Evolutionary conservation across 2,113 vertebrate species (phyloP), one percentile per base, ranked within the genome.

Genomic region (Corythoichthys intestinalis): DNA sequence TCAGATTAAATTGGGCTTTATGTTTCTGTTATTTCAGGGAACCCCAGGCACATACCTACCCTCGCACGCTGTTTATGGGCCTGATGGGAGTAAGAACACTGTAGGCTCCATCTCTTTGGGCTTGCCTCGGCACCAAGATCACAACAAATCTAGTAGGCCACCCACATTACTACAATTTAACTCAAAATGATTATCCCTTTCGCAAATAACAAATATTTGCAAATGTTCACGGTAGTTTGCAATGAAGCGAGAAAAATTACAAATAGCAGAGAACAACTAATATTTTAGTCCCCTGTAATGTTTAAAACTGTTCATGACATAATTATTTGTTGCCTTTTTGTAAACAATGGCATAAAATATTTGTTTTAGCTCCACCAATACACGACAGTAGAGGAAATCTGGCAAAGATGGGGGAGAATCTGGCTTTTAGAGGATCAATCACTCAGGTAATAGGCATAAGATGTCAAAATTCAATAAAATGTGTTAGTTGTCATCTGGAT

Each of bases 41-140:
- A 97, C 96, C 76, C 96, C 97, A 75, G 96, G 96, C 75, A 96
- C 96, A 64, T 99, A 99, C 62, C 89, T 98, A 85, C 93, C 96
- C 13, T 95, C 97, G 70, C 94, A 98, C 77, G 84, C 92, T 39
- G 86, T 95, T 65, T 99, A 96, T 4, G 79, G 92, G 58, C 94
- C 93, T 83, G 97, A 99, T 71, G 82, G 93, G 54, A 88, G 92
- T 37, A 99, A 98, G 86, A 94, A 93, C 44, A 90, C 94, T 1
- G 95, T 95, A 71, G 96, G 97, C 63, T 98, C 97, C 38, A 99
- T 99, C 78, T 98, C 96, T 64, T 88, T 99, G 34, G 97, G 97
- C 49, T 87, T 98, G 72, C 97, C 97, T 20, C 93, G 97, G 71
- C 97, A 96, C 72, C 96, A 98, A 73, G 97, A 99, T 47, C 90